These are phyloP conservation scores for Cheirogaleus major DNA, from an alignment of 2,797 vertebrate genomes.

Conservation along the genomic window DNA sequence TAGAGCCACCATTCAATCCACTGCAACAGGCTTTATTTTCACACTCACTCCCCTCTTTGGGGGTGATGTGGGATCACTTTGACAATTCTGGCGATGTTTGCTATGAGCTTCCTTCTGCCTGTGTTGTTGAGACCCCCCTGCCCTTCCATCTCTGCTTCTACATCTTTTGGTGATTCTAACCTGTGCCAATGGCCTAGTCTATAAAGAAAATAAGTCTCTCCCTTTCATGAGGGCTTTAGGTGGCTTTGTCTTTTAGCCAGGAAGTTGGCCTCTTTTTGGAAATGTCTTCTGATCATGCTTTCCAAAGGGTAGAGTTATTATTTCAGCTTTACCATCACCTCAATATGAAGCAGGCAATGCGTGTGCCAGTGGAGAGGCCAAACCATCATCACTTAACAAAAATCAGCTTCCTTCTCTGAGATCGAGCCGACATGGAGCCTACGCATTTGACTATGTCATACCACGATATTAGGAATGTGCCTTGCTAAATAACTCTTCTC, in stretches of 20 bases:
- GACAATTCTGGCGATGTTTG: no score
- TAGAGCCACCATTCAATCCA: background rate
- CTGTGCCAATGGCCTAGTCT: no score
- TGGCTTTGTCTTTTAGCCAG: background rate
- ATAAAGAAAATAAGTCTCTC: background rate
- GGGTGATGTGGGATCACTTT: no score
- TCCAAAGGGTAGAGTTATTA: background rate
- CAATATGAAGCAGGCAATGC: background rate
- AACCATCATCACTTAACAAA: fast-evolving
- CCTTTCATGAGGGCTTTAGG: background rate
- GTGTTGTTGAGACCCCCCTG: background rate
- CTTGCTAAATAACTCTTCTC: background rate
- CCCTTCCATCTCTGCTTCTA: background rate
- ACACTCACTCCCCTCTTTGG: background rate
- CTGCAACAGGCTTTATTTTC: background rate
- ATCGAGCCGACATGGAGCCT: no score
- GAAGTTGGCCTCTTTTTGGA: background rate
- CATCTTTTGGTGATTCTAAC: background rate
- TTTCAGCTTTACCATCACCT: background rate
- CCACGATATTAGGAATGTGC: background rate
- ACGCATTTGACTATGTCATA: no score
- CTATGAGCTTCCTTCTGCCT: background rate
- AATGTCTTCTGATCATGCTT: background rate
- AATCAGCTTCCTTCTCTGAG: background rate
- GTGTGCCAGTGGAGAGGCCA: background rate